These are phyloP conservation scores for Trachythela sp. DNA, from an alignment of 64 coral and sea anemone genomes.

Conservation along the genomic window DNA sequence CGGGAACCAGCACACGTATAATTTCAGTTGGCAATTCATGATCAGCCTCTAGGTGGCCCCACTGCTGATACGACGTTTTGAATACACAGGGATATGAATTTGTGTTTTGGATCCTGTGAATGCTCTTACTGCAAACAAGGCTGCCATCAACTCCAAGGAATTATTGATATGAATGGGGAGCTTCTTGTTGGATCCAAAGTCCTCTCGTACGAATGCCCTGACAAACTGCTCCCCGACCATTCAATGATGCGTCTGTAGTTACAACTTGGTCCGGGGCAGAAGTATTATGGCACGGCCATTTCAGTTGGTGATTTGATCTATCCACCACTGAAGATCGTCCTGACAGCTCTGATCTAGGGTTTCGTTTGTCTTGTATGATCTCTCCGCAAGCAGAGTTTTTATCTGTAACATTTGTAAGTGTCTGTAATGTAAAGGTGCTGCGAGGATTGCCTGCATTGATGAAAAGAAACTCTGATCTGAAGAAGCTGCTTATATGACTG, in stretches of 20 bases:
- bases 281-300: conserved; percentile 40
- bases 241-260: conserved; percentile 50
- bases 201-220: conserved; percentile 40
- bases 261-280: conserved; percentile 47
- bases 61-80: conserved; percentile 9
- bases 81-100: conserved; percentile 22
- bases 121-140: conserved; percentile 11
- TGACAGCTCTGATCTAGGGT: conserved; percentile 1
- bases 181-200: conserved; percentile 45
- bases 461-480: conserved; percentile 5
- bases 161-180: conserved; percentile 52
- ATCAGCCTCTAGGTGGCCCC: conserved; percentile 35
- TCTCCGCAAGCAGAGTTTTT: conserved; percentile 25
- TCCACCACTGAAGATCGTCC: conserved; percentile 51
- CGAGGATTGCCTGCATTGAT: conserved; percentile 52
- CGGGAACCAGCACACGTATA: no score
- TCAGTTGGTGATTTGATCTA: conserved; percentile 36
- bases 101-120: conserved; percentile 30
- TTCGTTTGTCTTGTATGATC: conserved; percentile 22
- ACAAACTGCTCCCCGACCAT: conserved; percentile 45
- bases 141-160: conserved; percentile 53
- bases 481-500: conserved; percentile 26
- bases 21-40: no score
- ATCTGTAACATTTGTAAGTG: conserved; percentile 35
- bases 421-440: conserved; percentile 62